phyloP scores from a whole-genome alignment of 2,113 vertebrate genomes.

The Uria lomvia region DNA sequence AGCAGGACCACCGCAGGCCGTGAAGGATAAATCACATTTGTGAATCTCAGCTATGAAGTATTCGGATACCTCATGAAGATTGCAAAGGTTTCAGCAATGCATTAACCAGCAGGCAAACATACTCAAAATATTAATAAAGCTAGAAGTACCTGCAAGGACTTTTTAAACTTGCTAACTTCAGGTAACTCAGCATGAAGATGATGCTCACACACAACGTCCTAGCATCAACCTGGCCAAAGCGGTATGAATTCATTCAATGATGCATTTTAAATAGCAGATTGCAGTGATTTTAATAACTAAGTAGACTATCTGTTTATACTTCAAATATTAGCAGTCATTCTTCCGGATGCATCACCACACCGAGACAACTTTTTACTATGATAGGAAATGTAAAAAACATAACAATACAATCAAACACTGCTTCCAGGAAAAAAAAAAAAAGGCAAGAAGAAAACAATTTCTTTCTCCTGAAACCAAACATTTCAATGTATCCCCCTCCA shows the following conservation, averaged over 20 bases:
- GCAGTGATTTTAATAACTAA: not conserved
- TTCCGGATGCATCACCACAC: not conserved
- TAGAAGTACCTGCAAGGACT: not conserved
- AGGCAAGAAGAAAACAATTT: fast-evolving
- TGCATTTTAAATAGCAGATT: not conserved
- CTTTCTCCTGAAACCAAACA: not conserved
- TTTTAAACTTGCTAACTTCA: not conserved
- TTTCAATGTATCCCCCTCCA: not conserved
- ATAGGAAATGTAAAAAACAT: not conserved
- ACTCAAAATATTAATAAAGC: not conserved
- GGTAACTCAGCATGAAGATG: not conserved
- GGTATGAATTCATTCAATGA: fast-evolving
- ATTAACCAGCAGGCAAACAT: fast-evolving
- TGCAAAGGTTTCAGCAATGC: not conserved
- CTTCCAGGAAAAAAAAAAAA: too few species aligned
- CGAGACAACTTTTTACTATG: not conserved
- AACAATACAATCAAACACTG: not conserved
- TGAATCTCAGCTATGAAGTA: fast-evolving
- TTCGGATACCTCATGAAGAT: not conserved
- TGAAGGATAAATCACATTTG: fast-evolving
- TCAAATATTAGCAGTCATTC: not conserved
- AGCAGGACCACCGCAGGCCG: not conserved
- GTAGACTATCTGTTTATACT: too few species aligned
- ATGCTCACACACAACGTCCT: not conserved
- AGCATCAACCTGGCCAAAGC: not conserved